A percentile compares a stretch with the other conserved stretches of the same genome.
phyloP scores from a whole-genome alignment of 2,113 vertebrate species.

The Tragulus kanchil region DNA sequence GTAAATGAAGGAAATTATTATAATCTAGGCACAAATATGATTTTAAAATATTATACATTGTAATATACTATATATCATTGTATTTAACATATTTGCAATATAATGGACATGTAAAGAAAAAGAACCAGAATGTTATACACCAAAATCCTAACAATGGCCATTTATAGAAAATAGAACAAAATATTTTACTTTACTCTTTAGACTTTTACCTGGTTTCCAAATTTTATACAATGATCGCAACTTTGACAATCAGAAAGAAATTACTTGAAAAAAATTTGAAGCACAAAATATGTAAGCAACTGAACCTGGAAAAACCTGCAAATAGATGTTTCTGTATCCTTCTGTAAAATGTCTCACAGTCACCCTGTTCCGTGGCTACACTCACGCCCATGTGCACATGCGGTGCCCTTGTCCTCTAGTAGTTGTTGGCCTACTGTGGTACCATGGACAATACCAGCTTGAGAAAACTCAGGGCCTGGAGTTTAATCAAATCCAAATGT shows the following conservation, averaged over 20 bases:
- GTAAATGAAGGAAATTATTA: not conserved
- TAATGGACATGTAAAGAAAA: not conserved
- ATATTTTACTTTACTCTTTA: not conserved
- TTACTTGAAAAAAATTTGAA: not conserved
- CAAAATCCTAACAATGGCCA: not conserved
- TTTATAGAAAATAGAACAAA: not conserved
- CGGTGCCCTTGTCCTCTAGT: not conserved
- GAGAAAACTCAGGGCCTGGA: not conserved
- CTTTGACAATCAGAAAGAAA: not conserved
- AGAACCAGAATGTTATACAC: not conserved
- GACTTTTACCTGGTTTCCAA: not conserved
- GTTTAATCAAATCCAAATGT: slow-evolving; percentile 20
- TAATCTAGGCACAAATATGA: not conserved
- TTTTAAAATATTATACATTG: not conserved
- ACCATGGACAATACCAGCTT: not conserved
- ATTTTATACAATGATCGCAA: not conserved
- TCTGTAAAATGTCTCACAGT: not conserved
- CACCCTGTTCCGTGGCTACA: not conserved
- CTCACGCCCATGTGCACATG: not conserved
- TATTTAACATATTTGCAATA: not conserved
- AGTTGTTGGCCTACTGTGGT: not conserved
- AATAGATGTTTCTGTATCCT: not conserved
- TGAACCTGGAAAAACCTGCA: not conserved
- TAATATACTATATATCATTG: not conserved
- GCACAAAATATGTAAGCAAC: not conserved